phyloP scores from a whole-genome alignment of 35 echinoderm and acorn worm genomes.

The Lytechinus variegatus region DNA sequence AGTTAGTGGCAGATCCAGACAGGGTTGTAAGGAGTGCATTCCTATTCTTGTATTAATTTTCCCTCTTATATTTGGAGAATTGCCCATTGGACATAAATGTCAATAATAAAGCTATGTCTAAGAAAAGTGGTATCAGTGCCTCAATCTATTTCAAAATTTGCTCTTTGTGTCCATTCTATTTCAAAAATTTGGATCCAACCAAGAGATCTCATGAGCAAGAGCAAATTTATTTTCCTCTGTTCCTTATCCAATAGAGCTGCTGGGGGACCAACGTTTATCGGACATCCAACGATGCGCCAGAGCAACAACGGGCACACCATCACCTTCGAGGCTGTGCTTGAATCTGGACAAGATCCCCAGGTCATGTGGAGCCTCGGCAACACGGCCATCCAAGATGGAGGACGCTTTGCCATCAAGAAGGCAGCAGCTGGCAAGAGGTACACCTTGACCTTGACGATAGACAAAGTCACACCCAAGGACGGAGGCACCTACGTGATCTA shows the following conservation, averaged over 20 bases:
- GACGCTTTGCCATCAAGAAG: slow-evolving; percentile 68
- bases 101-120: no score
- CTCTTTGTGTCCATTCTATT: no score
- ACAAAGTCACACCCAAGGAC: slow-evolving; percentile 85
- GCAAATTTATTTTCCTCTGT: no score
- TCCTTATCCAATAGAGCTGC: background rate
- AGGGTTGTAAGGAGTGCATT: no score
- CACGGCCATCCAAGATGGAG: slow-evolving; percentile 71
- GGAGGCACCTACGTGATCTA: slow-evolving; percentile 77
- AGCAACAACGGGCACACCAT: slow-evolving; percentile 82
- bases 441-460: slow-evolving; percentile 69
- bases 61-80: no score
- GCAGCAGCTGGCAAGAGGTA: slow-evolving; percentile 64
- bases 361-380: slow-evolving; percentile 74
- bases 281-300: slow-evolving; percentile 83
- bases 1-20: no score
- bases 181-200: no score
- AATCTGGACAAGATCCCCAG: slow-evolving; percentile 64
- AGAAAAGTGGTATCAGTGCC: no score
- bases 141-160: no score
- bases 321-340: slow-evolving; percentile 72
- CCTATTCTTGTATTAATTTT: no score
- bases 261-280: slow-evolving; percentile 70
- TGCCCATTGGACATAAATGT: no score
- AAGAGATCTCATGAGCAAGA: no score